Percentiles rank a stretch among this genome's conserved stretches.
These are phyloP conservation scores for Tenthredo livida DNA, from an alignment of 2,888 invertebrate species.

Conservation along the genomic window DNA sequence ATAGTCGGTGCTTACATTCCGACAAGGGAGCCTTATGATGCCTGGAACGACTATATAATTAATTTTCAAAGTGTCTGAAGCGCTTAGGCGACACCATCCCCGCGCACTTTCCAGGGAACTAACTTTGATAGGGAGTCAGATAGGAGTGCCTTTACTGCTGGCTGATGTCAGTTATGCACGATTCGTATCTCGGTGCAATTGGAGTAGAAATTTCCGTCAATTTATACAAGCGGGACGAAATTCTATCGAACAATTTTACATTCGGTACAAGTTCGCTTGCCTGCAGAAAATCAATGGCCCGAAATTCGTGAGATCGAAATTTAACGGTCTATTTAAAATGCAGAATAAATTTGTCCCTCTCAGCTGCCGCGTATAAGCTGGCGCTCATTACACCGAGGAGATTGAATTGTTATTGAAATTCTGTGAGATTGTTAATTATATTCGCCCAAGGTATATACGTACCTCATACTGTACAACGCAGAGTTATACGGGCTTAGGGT, in stretches of 20 bases:
- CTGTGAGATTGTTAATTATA: conserved; percentile 29
- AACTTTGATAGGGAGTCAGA: neutral
- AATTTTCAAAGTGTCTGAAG: conserved; percentile 55
- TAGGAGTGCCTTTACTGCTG: neutral
- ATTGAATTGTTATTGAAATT: conserved; percentile 39
- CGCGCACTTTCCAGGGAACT: conserved; percentile 34
- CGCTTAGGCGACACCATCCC: conserved; percentile 41
- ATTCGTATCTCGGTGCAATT: neutral
- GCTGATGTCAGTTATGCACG: neutral
- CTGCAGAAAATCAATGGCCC: neutral
- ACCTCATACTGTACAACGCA: neutral
- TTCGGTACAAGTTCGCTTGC: neutral
- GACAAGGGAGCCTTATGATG: conserved; percentile 44
- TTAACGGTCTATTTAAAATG: neutral
- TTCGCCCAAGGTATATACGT: neutral
- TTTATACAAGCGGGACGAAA: neutral
- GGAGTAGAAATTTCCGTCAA: neutral
- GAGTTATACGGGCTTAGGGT: conserved; percentile 5
- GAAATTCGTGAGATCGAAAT: neutral
- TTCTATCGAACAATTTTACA: neutral
- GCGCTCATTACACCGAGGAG: neutral
- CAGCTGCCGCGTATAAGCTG: neutral
- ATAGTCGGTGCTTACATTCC: conserved; percentile 6
- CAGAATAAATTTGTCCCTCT: conserved; percentile 24
- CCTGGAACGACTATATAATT: conserved; percentile 54